Evolutionary conservation across 2,888 invertebrate species (phyloP), one percentile per base, ranked within the genome.

Genomic region (Cephonodes hylas): DNA sequence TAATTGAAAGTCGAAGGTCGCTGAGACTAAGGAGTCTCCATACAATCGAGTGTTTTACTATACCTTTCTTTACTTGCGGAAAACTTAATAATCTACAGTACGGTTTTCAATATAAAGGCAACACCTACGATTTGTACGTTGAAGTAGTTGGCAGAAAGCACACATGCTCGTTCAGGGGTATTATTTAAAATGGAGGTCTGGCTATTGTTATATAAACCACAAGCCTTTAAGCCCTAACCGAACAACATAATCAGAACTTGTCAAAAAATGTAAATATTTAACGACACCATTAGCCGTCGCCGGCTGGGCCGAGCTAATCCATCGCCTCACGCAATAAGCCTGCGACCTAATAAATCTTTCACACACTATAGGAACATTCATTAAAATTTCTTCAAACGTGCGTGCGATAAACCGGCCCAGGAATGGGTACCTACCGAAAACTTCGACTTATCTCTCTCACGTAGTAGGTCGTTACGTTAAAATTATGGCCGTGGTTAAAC

Each of bases 401-500:
- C 89, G 86, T 88, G 84, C 86, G 89, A 91, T 91, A 91, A 90
- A 86, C 82, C 81, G 72, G 73, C 20, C 62, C 27, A 58, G 57
- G 46, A 71, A 71, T 77, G 68, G 71, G 75, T 85, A 86, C 81
- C 81, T 84, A 80, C 79, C 86, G 84, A 89, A 89, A 91, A 91
- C 88, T 90, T 91, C 81, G 81, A 89, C 86, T 91, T 91, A 91
- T 91, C 91, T 91, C 83, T 75, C 86, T 82, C 91, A 88, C 91
- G 90, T 90, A 88, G 87, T 72, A 75, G 88, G 89, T 89, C 90
- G 91, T 91, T 90, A 88, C 83, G 82, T 75, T 77, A 77, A 83
- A 91, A 89, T 90, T 90, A 91, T 88, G 84, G 87, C 80, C 72
- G 84, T 77, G 88, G 90, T 89, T 89, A 86, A 91, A 89, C 91